Evolutionary conservation across 2,888 invertebrate genomes (phyloP), one percentile per base, ranked within the genome.

Genomic region (Thecophora atra): DNA sequence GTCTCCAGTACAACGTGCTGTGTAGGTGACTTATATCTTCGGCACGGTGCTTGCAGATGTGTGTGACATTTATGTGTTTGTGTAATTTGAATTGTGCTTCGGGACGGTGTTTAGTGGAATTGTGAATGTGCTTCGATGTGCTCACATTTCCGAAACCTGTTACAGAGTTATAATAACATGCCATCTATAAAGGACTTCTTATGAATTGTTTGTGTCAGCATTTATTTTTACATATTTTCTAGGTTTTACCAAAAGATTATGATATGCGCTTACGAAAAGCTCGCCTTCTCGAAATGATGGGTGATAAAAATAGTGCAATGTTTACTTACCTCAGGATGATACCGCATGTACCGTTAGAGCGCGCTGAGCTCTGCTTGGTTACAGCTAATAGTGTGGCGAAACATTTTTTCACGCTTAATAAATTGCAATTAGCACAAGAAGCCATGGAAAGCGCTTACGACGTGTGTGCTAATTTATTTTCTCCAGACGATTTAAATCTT

Each of bases 401-500:
- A 78, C 88, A 91, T 76, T 94, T 92, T 81, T 93, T 94, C 85
- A 90, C 91, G 74, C 90, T 90, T 73, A 91, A 91, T 78, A 93
- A 95, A 81, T 89, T 91, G 75, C 88, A 89, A 3, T 90, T 90
- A 79, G 95, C 97, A 0, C 87, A 92, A 60, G 91, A 92, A 78
- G 92, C 93, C 1, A 91, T 97, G 89, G 89, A 90, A 74, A 88
- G 89, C 54, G 93, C 95, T 5, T 94, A 96, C 82, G 88, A 88
- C 65, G 92, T 93, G 81, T 93, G 93, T 82, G 89, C 93, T 0
- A 85, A 89, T 51, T 86, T 90, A 15, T 91, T 97, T 72, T 91
- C 91, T 17, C 88, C 91, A 26, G 91, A 92, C 86, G 93, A 97
- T 82, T 90, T 94, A 6, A 97, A 97, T 85, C 90, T 96, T 72